Evolutionary conservation across 2,113 vertebrate species (phyloP).

Genomic region (Salvator merianae): DNA sequence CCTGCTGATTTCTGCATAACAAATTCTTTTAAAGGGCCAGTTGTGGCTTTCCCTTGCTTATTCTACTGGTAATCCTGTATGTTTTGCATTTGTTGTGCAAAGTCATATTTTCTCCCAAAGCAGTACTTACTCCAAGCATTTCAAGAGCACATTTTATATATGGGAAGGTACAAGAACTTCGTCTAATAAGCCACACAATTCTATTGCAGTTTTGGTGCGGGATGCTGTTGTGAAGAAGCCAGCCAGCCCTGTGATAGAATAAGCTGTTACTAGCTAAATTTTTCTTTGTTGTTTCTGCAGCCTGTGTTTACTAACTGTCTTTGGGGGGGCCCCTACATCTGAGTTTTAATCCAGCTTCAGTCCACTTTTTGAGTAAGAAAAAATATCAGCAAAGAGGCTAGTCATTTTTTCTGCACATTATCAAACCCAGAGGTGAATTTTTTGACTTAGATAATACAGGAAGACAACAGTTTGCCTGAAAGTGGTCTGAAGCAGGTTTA

Average conservation of each 20-base stretch:
- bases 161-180: neutral
- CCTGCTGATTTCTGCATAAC: neutral
- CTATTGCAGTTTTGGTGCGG: neutral
- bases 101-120: neutral
- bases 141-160: neutral
- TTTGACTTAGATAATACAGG: too few species aligned
- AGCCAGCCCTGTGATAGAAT: neutral
- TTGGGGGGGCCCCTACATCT: too few species aligned
- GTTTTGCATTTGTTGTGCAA: neutral
- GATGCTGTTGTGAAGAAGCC: neutral
- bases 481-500: too few species aligned
- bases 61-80: neutral
- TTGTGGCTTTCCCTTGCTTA: neutral
- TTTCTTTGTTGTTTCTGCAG: neutral
- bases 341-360: too few species aligned
- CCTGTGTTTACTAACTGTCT: neutral
- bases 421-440: too few species aligned
- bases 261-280: neutral
- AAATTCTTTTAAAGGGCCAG: neutral
- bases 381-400: too few species aligned
- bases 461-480: too few species aligned
- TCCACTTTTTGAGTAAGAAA: too few species aligned
- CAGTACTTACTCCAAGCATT: neutral
- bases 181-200: neutral
- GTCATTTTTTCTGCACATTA: too few species aligned